These are phyloP conservation scores for Clarias pachynema DNA, from an alignment of 2,797 vertebrate species.

Conservation along the genomic window DNA sequence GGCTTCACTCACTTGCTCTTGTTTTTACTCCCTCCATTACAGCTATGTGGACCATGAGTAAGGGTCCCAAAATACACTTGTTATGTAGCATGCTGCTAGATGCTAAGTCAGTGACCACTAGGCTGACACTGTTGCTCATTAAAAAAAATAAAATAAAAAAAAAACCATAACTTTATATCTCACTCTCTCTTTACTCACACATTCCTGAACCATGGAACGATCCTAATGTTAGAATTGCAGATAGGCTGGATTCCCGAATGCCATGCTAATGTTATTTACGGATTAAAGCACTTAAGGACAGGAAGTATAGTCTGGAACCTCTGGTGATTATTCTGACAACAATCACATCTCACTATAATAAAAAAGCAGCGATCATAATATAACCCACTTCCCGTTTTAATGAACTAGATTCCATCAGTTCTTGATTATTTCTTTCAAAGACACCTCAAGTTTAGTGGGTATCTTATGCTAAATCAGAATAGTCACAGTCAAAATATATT, in stretches of 20 bases:
- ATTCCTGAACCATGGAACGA: slow-evolving; percentile 30
- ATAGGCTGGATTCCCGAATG: slow-evolving; percentile 42
- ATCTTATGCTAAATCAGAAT: background rate
- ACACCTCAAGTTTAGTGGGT: background rate
- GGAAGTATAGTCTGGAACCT: slow-evolving; percentile 38
- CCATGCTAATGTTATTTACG: slow-evolving; percentile 55
- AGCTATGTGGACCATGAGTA: slow-evolving; percentile 59
- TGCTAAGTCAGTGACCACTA: slow-evolving; percentile 17
- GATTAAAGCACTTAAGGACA: slow-evolving; percentile 51
- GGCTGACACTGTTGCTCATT: slow-evolving; percentile 25
- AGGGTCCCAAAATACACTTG: slow-evolving; percentile 66
- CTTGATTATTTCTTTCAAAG: background rate
- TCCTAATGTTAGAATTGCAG: slow-evolving; percentile 34
- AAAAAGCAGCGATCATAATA: background rate
- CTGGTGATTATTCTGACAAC: slow-evolving; percentile 13
- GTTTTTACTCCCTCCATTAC: slow-evolving; percentile 35
- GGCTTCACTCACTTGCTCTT: slow-evolving; percentile 45
- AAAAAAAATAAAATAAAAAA: background rate
- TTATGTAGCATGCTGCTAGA: slow-evolving; percentile 54
- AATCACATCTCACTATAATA: background rate
- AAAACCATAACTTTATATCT: slow-evolving; percentile 12
- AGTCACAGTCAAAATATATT: background rate
- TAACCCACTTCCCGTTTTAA: background rate
- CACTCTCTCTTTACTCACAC: slow-evolving; percentile 33
- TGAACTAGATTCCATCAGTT: background rate